Base-by-base conservation (phyloP, 2,888 invertebrate species). In the Volucella bombylans region DNA sequence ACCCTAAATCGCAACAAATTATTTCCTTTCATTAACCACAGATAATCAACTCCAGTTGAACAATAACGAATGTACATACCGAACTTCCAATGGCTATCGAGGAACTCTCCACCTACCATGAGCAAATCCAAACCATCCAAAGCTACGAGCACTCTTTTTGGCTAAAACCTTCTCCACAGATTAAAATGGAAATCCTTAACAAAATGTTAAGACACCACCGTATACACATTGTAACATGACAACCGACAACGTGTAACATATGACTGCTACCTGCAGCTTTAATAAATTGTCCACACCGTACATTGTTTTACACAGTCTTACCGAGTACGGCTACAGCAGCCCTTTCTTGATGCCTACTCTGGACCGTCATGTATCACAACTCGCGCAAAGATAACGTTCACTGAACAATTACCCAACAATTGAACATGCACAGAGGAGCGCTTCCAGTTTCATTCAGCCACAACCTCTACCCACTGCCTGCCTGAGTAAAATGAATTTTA, bases 161-260 rank as follows among this genome's bases (percentile, higher is more conserved):
- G 15, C 10, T 10, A 10, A 39, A 8, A 49, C 45, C 10, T 52
- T n/a, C 15, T 38, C 54, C 9, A 54, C 54, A 54, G n/a, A 6
- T 67, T 49, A 57, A 80, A 77, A 74, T 41, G 43, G 62, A 72
- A 71, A 77, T 81, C 71, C 76, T 76, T 76, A 76, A 81, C 81
- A 72, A 85, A 81, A 81, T 81, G 85, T 85, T 81, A 67, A 81
- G 76, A 76, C 85, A 85, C 85, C 81, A 81, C 76, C 68, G 85
- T 69, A 64, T 68, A 85, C 68, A 76, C 71, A 76, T 23, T 43
- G 68, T 38, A 78, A 86, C 86, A 86, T 86, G 86, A 86, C 86
- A 86, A 82, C 71, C 82, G 82, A 86, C 86, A 86, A 86, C 86
- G 77, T 73, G 65, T 86, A 86, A 86, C 86, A 82, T 86, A 86